phyloP scores from a whole-genome alignment of 2,888 invertebrate species.

The Melanchra persicariae region DNA sequence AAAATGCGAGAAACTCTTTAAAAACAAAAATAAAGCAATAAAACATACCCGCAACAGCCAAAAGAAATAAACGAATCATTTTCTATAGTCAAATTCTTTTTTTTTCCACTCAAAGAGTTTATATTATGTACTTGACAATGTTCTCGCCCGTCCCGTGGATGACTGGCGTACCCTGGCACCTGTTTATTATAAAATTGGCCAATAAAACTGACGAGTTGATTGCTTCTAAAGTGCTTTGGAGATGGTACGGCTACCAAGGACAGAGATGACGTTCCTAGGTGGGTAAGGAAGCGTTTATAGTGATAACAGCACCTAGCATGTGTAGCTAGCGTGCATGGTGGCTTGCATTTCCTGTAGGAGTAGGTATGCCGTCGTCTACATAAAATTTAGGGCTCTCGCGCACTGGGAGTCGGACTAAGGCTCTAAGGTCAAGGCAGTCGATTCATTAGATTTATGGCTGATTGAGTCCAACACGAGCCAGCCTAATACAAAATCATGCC shows the following conservation, averaged over 20 bases:
- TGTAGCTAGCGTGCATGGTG: conserved; percentile 14
- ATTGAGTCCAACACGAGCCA: too few species aligned
- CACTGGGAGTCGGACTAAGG: not conserved
- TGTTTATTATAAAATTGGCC: conserved; percentile 86
- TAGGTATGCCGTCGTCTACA: not conserved
- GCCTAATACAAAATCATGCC: too few species aligned
- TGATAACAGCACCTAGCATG: conserved; percentile 31
- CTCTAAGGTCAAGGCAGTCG: not conserved
- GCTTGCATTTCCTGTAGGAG: conserved; percentile 33
- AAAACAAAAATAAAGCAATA: conserved; percentile 11
- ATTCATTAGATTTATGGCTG: too few species aligned
- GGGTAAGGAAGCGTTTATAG: conserved; percentile 54
- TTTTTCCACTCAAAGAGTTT: conserved; percentile 61
- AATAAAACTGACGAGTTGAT: conserved; percentile 77
- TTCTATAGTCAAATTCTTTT: conserved; percentile 27
- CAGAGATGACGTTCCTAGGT: conserved; percentile 68
- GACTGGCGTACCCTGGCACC: conserved; percentile 69
- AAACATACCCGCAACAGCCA: conserved; percentile 67
- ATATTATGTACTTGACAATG: conserved; percentile 55
- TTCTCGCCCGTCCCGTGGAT: conserved; percentile 59
- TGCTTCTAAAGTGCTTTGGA: conserved; percentile 78
- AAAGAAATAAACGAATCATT: conserved; percentile 63
- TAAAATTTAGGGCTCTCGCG: not conserved
- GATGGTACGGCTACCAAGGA: conserved; percentile 84
- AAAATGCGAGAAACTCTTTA: not conserved